Base-by-base conservation (phyloP, 2,888 invertebrate species). In the Hyposoter didymator region DNA sequence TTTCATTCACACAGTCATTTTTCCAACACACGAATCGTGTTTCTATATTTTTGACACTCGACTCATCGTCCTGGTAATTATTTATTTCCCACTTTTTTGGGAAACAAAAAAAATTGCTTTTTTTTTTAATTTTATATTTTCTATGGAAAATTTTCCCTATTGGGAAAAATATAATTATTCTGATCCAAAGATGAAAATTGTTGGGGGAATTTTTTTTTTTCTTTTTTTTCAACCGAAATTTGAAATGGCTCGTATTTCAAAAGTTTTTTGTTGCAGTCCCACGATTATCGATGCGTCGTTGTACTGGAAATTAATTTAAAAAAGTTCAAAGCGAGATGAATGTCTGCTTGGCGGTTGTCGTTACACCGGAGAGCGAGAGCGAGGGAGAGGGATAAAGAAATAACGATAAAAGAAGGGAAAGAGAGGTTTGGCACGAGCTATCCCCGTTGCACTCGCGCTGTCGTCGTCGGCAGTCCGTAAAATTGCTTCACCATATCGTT, bases 391-490 rank as follows among this genome's bases (percentile, higher is more conserved):
- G 49, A 70, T n/a, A 52, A 52, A 75, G 45, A 49, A 47, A 78
- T 69, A 49, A 62, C 47, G 73, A 76, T n/a, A 62, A 64, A 73
- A 52, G 52, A 70, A 78, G 73, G 59, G 64, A 74, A 22, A 64
- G 74, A 81, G 79, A 70, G 62, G 72, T 70, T 75, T 67, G 72
- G 76, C 80, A 81, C 84, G 84, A 84, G 84, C 76, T 84, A 76
- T 67, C 64, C 80, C 55, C 80, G 72, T 81, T 73, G 81, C 78
- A 78, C 67, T 64, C 72, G 80, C 73, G 84, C 73, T 87, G 87
- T 86, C 84, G 87, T 86, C 84, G 87, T 86, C 84, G 82, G 80
- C 82, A 84, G 87, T 80, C 85, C 87, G 87, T 84, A 87, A 87
- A 86, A 87, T 87, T 86, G 85, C 87, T 81, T 87, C 82, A 81